Base-by-base conservation (phyloP, 2,113 vertebrate genomes). In the Rissa tridactyla region DNA sequence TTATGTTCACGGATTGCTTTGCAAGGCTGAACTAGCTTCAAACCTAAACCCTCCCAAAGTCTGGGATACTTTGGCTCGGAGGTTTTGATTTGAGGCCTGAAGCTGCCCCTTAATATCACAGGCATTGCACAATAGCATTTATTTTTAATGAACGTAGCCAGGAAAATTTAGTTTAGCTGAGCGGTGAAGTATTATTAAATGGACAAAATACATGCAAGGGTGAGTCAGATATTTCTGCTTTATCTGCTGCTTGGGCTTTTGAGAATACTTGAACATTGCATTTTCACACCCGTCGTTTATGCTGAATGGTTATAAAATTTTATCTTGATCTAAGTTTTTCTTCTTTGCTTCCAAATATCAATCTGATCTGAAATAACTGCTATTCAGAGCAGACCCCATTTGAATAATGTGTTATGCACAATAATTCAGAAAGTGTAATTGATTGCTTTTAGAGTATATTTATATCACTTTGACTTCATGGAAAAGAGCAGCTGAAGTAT, bases 291-390 rank as follows among this genome's bases (percentile, higher is more conserved):
- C 22, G 32, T 89, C 2, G 0, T 79, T 90, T 90, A 80, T 62
- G 68, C 64, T 82, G 84, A 78, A 90, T 66, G 2, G 0, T 87
- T 82, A 68, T 38, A 76, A 87, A 94, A 77, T 84, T 89, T 87
- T 89, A 64, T 93, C 44, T 87, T 19, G 7, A 65, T 47, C 49
- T 32, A 40, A 57, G 12, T 32, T 82, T 92, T 72, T 58, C 18
- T 82, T 90, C 83, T 94, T 93, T 96, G n/a, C 62, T 90, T 96
- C 76, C 75, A 77, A 61, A 95, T 91, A 88, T 83, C 84, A 81
- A 91, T 89, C 62, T 95, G 71, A 90, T 93, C 96, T 84, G 96
- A 80, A 95, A 84, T 84, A 86, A 88, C 71, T 2, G 10, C 68
- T 92, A 82, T 51, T 91, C 70, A 34, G 86, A 76, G 83, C 38